Evolutionary conservation across 2,113 vertebrate genomes (phyloP).

Genomic region (Megaleporinus macrocephalus): DNA sequence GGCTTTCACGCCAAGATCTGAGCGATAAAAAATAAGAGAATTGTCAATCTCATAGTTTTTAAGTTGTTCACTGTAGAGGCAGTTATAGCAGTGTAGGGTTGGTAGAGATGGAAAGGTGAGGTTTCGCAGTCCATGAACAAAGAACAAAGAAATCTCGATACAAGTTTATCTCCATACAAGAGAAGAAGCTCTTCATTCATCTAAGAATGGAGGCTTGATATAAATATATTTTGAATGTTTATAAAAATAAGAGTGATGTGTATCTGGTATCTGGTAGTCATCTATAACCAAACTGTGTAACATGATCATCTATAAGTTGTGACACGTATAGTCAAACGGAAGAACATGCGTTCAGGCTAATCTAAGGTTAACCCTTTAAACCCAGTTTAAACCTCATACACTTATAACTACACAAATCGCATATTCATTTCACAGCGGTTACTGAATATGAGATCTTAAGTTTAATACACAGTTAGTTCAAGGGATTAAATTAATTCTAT

Average conservation of each 20-base stretch:
- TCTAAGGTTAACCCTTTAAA: too few relatives aligned
- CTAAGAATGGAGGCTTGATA: background rate
- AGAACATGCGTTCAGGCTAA: too few relatives aligned
- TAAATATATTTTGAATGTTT: background rate
- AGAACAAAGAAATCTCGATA: background rate
- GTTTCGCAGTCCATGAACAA: constrained; percentile 28
- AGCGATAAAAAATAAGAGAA: constrained; percentile 70
- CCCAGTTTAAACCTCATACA: too few relatives aligned
- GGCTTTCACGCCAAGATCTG: constrained; percentile 83
- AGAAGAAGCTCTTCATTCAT: background rate
- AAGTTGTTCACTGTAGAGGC: background rate
- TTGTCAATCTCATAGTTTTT: constrained; percentile 12
- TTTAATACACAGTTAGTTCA: too few relatives aligned
- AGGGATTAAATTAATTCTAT: too few relatives aligned
- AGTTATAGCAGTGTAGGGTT: constrained; percentile 13
- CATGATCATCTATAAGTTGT: background rate
- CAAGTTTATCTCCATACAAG: background rate
- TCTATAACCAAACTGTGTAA: background rate
- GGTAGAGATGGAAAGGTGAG: background rate
- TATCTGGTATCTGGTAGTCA: background rate
- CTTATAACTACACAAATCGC: too few relatives aligned
- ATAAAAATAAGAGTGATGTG: background rate
- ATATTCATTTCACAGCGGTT: too few relatives aligned
- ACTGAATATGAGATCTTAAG: too few relatives aligned
- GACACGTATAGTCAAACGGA: too few relatives aligned